Percentiles rank a stretch among this genome's conserved stretches.
Conservation (phyloP, 35 echinoderm and acorn worm genomes). For the Lytechinus variegatus region DNA sequence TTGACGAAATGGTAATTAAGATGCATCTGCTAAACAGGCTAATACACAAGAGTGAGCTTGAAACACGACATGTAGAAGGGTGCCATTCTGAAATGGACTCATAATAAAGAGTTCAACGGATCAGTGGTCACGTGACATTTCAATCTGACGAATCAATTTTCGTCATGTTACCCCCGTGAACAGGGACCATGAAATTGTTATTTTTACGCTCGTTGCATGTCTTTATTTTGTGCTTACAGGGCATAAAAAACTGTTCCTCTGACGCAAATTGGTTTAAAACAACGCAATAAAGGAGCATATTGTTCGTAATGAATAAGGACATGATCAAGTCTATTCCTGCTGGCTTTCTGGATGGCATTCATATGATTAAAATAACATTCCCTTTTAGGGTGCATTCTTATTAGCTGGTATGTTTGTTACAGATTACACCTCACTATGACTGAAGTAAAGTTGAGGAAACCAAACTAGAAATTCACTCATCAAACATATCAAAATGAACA, state of each 20-base stretch:
- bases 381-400: too few species aligned
- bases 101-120: neutral
- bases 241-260: neutral
- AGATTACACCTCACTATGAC: too few species aligned
- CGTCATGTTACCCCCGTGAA: neutral
- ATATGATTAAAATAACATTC: too few species aligned
- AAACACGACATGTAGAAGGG: neutral
- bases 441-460: too few species aligned
- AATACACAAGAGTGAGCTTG: neutral
- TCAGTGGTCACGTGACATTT: neutral
- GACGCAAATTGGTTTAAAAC: neutral
- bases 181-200: neutral
- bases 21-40: neutral
- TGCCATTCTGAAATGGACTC: neutral
- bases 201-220: neutral
- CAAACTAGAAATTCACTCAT: too few species aligned
- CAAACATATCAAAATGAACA: too few species aligned
- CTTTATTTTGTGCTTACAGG: neutral
- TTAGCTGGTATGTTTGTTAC: too few species aligned
- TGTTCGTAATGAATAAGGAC: neutral
- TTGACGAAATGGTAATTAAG: neutral
- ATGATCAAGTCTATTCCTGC: neutral
- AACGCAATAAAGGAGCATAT: neutral
- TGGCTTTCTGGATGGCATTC: neutral
- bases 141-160: conserved; percentile 3